phyloP scores from a whole-genome alignment of 2,113 vertebrate species.

The Dasyurus viverrinus region DNA sequence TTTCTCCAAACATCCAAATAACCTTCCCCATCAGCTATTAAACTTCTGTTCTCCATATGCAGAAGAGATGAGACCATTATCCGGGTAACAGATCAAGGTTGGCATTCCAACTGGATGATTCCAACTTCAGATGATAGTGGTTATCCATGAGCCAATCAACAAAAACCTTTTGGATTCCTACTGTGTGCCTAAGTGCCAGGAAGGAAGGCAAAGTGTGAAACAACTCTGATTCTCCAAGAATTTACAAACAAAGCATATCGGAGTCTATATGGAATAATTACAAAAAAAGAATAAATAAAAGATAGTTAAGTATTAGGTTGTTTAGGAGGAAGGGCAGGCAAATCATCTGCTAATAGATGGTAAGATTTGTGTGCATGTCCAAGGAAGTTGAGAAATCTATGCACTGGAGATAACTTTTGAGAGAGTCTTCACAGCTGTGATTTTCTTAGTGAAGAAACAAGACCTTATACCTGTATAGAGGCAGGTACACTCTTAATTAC shows the following conservation, averaged over 20 bases:
- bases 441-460: not conserved
- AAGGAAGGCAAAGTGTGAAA: too few species aligned
- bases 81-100: not conserved
- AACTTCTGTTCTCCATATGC: not conserved
- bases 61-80: not conserved
- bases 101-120: not conserved
- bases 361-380: not conserved
- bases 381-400: not conserved
- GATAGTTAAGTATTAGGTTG: not conserved
- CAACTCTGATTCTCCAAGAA: not conserved
- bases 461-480: not conserved
- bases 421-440: not conserved
- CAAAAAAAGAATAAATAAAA: not conserved
- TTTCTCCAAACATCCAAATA: not conserved
- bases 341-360: not conserved
- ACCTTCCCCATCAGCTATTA: not conserved
- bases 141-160: not conserved
- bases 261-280: not conserved
- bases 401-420: not conserved
- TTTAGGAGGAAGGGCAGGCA: not conserved
- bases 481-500: not conserved
- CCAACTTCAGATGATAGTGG: not conserved
- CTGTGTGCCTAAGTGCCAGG: not conserved
- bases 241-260: not conserved
- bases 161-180: not conserved